Evolutionary conservation across 1,140 invertebrate genomes (phyloP), one percentile per base, ranked within the genome.

Genomic region (Apis florea): DNA sequence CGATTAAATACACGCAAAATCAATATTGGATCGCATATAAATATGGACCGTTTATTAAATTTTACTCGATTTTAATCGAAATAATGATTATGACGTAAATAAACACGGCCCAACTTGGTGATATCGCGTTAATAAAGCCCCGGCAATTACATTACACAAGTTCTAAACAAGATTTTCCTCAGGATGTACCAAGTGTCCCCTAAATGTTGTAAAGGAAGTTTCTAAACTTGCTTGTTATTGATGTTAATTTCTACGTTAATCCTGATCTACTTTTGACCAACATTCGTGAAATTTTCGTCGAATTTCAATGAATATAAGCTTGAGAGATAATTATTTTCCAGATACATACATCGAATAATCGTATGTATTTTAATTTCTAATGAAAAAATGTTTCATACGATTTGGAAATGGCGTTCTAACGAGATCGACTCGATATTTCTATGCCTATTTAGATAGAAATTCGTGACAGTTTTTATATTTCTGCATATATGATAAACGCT

Each of bases 381-480:
- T n/a, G n/a, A n/a, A n/a, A n/a, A 8, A 2, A 2, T 11, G 58
- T 59, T 21, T 5, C 17, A 56, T 69, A 24, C 61, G 47, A 79
- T 70, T 80, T 68, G 79, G 85, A 85, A 74, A 85, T 49, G 81
- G 76, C 74, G 77, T 82, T 69, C 85, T 83, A 54, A 58, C 31
- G 47, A 59, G 24, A 78, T 40, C 71, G 61, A 85, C 72, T 88
- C 89, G 88, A 89, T 85, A 85, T 91, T 91, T 90, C 88, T 90
- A 90, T 88, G 86, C 84, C 88, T 83, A 90, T 72, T 83, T 90
- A 92, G 87, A 90, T 89, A 89, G 84, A 85, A 79, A 79, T 77
- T 72, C 86, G 83, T 83, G 88, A 90, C 85, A 83, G 85, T 90
- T 90, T 90, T 89, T 90, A 87, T 92, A 91, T 87, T 83, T 88